These are phyloP conservation scores for Hypselothyrea guttata DNA, from an alignment of 2,888 invertebrate species.

Conservation along the genomic window DNA sequence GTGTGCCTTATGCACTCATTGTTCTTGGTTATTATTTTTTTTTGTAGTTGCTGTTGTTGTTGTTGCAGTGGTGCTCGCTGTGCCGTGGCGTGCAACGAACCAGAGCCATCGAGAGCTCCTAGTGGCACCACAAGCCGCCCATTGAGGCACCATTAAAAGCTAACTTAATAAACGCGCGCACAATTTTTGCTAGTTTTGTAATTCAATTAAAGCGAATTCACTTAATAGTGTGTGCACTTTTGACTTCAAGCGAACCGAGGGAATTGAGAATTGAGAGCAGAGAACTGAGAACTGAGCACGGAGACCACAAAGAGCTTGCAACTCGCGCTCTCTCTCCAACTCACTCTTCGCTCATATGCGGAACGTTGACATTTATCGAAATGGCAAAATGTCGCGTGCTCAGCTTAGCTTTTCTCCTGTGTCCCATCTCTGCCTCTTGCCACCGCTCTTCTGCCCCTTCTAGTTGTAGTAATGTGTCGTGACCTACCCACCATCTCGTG, in stretches of 20 bases:
- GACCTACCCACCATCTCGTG: conserved; percentile 41
- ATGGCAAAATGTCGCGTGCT: conserved; percentile 48
- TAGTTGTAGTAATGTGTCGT: conserved; percentile 29
- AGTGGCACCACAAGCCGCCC: conserved; percentile 17
- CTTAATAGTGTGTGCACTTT: conserved; percentile 71
- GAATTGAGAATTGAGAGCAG: too few relatives aligned
- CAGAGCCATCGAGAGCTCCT: conserved; percentile 49
- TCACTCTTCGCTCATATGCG: conserved; percentile 25
- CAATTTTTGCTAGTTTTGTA: conserved; percentile 67
- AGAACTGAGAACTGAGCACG: background rate
- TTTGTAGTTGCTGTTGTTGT: conserved; percentile 22
- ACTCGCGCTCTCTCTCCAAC: background rate
- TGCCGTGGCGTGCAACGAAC: conserved; percentile 74
- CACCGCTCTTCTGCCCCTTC: conserved; percentile 3
- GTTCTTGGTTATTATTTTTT: conserved; percentile 69
- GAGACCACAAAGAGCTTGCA: background rate
- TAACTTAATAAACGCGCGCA: conserved; percentile 70
- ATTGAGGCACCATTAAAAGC: conserved; percentile 43
- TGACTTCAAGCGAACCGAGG: conserved; percentile 58
- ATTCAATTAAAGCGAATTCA: conserved; percentile 79
- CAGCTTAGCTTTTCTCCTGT: background rate
- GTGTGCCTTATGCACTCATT: conserved; percentile 71
- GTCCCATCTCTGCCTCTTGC: too few relatives aligned
- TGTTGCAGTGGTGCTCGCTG: conserved; percentile 51
- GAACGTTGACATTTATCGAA: conserved; percentile 47